Percentiles rank a stretch among this genome's conserved stretches.
Conservation (phyloP, 2,113 vertebrate genomes). For the Naja naja region DNA sequence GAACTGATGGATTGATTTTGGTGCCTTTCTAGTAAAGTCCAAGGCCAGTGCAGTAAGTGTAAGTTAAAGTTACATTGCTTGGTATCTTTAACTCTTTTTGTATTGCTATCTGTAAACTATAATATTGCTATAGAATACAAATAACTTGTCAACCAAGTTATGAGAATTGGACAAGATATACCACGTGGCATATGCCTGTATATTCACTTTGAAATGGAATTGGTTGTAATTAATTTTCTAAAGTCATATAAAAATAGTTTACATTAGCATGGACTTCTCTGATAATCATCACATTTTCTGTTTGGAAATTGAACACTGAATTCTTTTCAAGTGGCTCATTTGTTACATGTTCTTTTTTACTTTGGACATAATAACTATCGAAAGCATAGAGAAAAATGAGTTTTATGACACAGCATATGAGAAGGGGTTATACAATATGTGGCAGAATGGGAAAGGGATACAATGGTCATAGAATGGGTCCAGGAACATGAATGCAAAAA, state of each 20-base stretch:
- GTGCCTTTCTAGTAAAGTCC: slow-evolving; percentile 89
- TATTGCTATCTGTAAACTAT: slow-evolving; percentile 57
- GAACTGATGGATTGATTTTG: slow-evolving; percentile 97
- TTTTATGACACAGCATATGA: not conserved
- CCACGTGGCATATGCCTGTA: not conserved
- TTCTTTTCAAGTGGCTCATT: not conserved
- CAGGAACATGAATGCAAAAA: not conserved
- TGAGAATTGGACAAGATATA: slow-evolving; percentile 25
- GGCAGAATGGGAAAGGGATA: not conserved
- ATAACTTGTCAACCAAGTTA: not conserved
- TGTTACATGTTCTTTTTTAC: not conserved
- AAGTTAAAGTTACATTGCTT: slow-evolving; percentile 75
- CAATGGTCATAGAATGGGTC: not conserved
- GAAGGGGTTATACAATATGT: not conserved
- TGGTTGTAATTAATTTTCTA: not conserved
- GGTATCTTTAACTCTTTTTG: slow-evolving; percentile 67
- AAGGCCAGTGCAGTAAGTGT: slow-evolving; percentile 85
- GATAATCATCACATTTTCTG: not conserved
- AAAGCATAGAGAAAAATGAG: not conserved
- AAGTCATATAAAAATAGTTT: not conserved
- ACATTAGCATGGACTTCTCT: not conserved
- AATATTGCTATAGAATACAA: slow-evolving; percentile 20
- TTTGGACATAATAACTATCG: not conserved
- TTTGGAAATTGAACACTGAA: not conserved
- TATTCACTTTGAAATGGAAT: slow-evolving; percentile 25